Evolutionary conservation across 2,888 invertebrate genomes (phyloP), one percentile per base, ranked within the genome.

Genomic region (Blomia tropicalis): DNA sequence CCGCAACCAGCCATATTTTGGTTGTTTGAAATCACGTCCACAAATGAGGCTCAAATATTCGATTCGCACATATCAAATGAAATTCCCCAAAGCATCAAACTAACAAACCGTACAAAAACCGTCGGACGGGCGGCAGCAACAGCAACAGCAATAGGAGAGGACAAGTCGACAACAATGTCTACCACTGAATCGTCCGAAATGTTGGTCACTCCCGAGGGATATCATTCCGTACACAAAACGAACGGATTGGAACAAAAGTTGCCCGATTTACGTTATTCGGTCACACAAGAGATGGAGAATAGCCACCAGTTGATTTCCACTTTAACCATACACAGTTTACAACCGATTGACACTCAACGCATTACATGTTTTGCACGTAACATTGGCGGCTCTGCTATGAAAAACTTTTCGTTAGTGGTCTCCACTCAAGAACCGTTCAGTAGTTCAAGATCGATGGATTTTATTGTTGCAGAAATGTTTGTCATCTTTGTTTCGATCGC

Each of bases 1-100:
- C 62, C 62, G 7, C 36, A 32, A 22, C 62, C 62, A 51, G n/a
- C 14, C 7, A 62, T 62, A 11, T 43, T 23, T 43, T 62, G 62
- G 62, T 29, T 58, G 22, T 58, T 62, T 43, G 41, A 56, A 25
- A n/a, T 19, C 2, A 25, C 47, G 7, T 36, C 36, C 36, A 17
- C 7, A 11, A 7, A 36, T 36, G 36, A 17, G 36, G 36, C 36
- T 17, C 7, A 36, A 36, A 7, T 36, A 17, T 36, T 11, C 36
- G 36, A 36, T 7, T 36, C 36, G 17, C 36, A 17, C 7, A 36
- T 36, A 36, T 36, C 36, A 17, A 36, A 17, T 17, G 17, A 11
- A 11, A 17, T 11, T 36, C 7, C 36, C 17, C 7, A 7, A 36
- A 36, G 36, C 36, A 11, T 36, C 7, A 36, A 11, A 17, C 7